Evolutionary conservation across 2,113 vertebrate species (phyloP), one percentile per base, ranked within the genome.

Genomic region (Aramus guarauna): DNA sequence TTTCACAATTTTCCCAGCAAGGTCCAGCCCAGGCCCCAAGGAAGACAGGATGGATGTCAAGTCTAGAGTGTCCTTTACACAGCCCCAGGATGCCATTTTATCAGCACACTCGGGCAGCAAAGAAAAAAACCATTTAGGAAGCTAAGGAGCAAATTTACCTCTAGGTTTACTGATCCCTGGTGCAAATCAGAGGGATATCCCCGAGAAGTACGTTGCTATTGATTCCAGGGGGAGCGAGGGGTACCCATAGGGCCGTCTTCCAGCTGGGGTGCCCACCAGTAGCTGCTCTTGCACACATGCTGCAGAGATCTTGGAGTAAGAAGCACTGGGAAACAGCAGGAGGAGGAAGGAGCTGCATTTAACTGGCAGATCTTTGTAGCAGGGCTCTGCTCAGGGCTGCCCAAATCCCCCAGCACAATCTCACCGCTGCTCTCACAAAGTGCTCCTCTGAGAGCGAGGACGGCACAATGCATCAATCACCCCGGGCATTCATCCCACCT

Each of bases 381-480:
- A 15, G 41, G 80, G 22, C 89, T 95, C 60, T 50, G 41, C 78
- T 97, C 91, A 84, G 34, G 63, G 68, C 74, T 92, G 21, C 45
- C 62, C 90, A 59, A 18, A 5, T 71, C 76, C 85, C 88, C 52
- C 92, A 80, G 36, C 1, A 2, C 79, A 95, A 83, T 96, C 93
- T 93, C 73, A 47, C 71, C 83, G 75, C 92, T 56, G 41, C 72
- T 72, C 50, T 90, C 95, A 94, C 96, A 86, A 97, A 97, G 84
- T n/a, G 6, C 86, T 94, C 96, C 96, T 96, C 93, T 60, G 93
- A 71, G 67, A 59, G 52, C 7, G 6, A 27, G 68, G 50, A 72
- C 7, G 29, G 86, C 91, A 98, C 96, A 97, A 97, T 94, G 88
- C 91, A 88, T 88, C 94, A 97, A 97, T 98, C 78, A 95, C 95